Conservation (phyloP, 64 coral and sea anemone genomes). For the Stylophora pistillata region DNA sequence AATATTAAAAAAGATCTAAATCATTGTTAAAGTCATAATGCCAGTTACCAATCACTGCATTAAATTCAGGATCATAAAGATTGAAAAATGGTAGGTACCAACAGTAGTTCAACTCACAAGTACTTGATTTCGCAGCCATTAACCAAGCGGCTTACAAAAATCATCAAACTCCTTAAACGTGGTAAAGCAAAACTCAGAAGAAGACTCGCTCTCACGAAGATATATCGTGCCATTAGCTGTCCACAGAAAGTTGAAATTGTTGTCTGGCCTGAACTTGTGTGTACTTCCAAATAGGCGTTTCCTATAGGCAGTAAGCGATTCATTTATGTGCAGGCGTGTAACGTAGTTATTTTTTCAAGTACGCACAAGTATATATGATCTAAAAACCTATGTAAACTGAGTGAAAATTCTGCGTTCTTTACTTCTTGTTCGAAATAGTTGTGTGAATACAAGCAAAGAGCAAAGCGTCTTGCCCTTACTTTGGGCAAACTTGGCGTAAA, state of each 20-base stretch:
- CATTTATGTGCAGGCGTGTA: no score
- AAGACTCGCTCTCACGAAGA: conserved; percentile 12
- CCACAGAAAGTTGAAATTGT: conserved; percentile 54
- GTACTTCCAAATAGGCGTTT: conserved; percentile 35
- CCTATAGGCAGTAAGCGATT: conserved; percentile 51
- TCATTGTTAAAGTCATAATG: background rate
- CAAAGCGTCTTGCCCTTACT: no score
- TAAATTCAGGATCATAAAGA: background rate
- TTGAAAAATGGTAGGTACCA: background rate
- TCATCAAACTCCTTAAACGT: conserved; percentile 55
- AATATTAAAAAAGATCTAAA: conserved; percentile 23
- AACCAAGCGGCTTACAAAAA: conserved; percentile 21
- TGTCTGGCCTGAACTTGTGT: conserved; percentile 31
- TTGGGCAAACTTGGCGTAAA: no score
- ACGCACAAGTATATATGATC: no score
- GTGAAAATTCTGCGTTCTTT: no score
- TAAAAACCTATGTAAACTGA: no score
- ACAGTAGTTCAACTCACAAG: conserved; percentile 16
- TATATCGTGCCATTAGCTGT: conserved; percentile 40
- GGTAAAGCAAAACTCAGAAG: background rate
- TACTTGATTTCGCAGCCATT: conserved; percentile 22
- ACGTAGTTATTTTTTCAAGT: no score
- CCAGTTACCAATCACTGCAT: conserved; percentile 5
- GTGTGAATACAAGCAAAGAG: no score
- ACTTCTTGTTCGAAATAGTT: no score